phyloP scores from a whole-genome alignment of 2,888 invertebrate species.

The Alcis repandata region DNA sequence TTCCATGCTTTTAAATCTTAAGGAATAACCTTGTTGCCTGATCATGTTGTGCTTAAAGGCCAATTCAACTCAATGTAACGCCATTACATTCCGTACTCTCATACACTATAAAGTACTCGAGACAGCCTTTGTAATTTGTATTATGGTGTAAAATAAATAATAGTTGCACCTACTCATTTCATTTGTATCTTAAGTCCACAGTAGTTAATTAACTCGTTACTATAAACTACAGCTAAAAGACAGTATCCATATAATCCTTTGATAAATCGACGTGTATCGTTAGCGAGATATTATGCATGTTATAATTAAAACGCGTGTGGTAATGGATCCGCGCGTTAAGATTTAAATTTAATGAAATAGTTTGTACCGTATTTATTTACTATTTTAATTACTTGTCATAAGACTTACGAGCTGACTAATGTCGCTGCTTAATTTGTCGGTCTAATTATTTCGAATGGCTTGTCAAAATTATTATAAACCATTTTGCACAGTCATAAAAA shows the following conservation, averaged over 20 bases:
- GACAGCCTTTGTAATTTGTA: too few species aligned
- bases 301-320: conserved; percentile 38
- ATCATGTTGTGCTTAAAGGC: too few species aligned
- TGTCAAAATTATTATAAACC: background rate
- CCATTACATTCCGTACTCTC: too few species aligned
- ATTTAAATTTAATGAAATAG: conserved; percentile 39
- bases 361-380: conserved; percentile 31
- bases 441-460: background rate
- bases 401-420: background rate
- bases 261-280: conserved; percentile 8
- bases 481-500: background rate
- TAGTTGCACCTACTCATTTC: background rate
- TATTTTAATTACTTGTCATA: conserved; percentile 37
- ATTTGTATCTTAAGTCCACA: background rate
- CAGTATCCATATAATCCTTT: conserved; percentile 8
- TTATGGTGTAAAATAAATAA: too few species aligned
- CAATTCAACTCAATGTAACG: too few species aligned
- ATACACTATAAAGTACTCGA: too few species aligned
- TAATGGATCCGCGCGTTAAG: conserved; percentile 38
- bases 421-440: background rate
- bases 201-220: background rate
- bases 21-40: too few species aligned
- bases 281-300: conserved; percentile 8
- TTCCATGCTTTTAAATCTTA: too few species aligned
- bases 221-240: conserved; percentile 7